phyloP scores from a whole-genome alignment of 2,797 vertebrate species.

The Chaetophractus vellerosus region DNA sequence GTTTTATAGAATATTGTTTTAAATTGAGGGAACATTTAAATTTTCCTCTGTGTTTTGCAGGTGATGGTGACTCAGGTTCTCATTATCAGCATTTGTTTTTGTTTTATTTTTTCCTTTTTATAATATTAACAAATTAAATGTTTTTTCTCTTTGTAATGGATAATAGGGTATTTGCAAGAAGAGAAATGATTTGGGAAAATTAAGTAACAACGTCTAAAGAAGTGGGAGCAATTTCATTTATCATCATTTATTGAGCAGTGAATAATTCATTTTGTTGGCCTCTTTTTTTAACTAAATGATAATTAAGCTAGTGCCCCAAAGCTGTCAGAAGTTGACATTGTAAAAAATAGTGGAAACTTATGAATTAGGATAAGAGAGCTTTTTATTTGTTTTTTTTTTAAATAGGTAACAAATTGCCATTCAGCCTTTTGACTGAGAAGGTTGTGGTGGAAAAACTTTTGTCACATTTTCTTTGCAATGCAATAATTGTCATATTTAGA shows the following conservation, averaged over 20 bases:
- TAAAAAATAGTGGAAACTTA: conserved; percentile 71
- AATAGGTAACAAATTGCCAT: conserved; percentile 58
- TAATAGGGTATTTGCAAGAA: conserved; percentile 73
- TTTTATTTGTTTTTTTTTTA: conserved; percentile 72
- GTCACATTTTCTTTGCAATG: conserved; percentile 40
- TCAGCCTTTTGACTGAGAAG: conserved; percentile 74
- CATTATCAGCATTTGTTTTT: too few relatives aligned
- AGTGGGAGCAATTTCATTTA: conserved; percentile 84
- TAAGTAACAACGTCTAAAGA: conserved; percentile 69
- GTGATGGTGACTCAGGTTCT: too few relatives aligned
- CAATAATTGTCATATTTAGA: conserved; percentile 48
- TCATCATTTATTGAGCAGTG: conserved; percentile 68
- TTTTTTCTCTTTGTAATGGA: conserved; percentile 53
- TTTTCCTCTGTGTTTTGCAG: conserved; percentile 82
- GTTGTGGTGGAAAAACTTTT: background rate
- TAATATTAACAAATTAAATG: conserved; percentile 72
- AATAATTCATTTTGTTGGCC: conserved; percentile 77
- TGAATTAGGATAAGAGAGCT: conserved; percentile 72
- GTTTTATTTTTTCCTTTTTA: conserved; percentile 72
- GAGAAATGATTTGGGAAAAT: conserved; percentile 77
- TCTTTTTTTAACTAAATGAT: conserved; percentile 62
- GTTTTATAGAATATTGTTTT: conserved; percentile 87
- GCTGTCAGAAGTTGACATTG: background rate
- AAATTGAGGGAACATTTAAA: conserved; percentile 83
- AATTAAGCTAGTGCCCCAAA: conserved; percentile 74